Evolutionary conservation across 2,888 invertebrate species (phyloP).

Genomic region (Gymnoscelis rufifasciata): DNA sequence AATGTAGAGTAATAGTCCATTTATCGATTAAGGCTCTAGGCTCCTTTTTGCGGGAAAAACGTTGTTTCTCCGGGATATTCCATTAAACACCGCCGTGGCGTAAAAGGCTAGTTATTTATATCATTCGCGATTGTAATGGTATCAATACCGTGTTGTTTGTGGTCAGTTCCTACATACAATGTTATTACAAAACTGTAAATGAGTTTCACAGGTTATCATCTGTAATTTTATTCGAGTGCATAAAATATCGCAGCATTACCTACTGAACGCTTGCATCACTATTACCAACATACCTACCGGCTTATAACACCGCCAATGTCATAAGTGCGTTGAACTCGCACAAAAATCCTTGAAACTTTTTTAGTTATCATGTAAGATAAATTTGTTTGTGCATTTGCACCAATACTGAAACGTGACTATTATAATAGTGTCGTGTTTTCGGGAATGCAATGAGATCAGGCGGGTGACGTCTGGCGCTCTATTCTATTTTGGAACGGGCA

Average conservation of each 20-base stretch:
- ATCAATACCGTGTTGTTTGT: neutral
- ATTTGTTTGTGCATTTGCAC: slow-evolving; percentile 25
- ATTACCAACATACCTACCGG: slow-evolving; percentile 44
- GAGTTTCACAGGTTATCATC: neutral
- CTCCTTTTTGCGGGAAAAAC: no score
- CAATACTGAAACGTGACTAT: slow-evolving; percentile 6
- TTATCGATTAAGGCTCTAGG: no score
- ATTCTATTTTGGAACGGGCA: no score
- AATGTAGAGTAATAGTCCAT: no score
- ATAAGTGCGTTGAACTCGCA: slow-evolving; percentile 60
- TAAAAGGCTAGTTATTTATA: no score
- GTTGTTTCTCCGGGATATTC: no score
- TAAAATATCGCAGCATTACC: slow-evolving; percentile 26
- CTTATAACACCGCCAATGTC: slow-evolving; percentile 62
- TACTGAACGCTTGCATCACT: slow-evolving; percentile 49
- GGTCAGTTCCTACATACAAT: neutral
- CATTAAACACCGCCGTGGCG: no score
- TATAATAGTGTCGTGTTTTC: slow-evolving; percentile 20
- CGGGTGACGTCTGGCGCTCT: slow-evolving; percentile 9
- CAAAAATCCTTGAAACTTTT: slow-evolving; percentile 66
- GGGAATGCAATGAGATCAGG: slow-evolving; percentile 13
- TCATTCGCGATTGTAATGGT: no score
- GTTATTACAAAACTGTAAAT: neutral
- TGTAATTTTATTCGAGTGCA: slow-evolving; percentile 13
- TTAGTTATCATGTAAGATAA: slow-evolving; percentile 42